Conservation (phyloP, 2,113 vertebrate genomes). For the Potamarius usumacintae region DNA sequence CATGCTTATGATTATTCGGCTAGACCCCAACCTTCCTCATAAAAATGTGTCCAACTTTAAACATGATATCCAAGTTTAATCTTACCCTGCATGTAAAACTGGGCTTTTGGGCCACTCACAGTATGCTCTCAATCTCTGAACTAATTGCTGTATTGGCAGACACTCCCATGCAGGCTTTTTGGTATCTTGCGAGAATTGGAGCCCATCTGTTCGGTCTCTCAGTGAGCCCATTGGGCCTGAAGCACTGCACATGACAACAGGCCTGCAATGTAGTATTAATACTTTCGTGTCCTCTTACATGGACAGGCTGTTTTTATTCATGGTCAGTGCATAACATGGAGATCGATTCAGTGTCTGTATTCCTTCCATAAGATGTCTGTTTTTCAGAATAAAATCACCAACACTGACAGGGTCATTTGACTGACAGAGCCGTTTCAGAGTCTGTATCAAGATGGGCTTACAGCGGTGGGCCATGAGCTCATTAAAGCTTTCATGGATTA, state of each 20-base stretch:
- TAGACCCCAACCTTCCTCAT: neutral
- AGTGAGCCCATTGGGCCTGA: neutral
- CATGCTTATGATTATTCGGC: neutral
- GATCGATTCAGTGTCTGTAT: neutral
- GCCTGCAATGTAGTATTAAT: conserved; percentile 6
- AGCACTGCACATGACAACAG: conserved; percentile 18
- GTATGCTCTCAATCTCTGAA: conserved; percentile 4
- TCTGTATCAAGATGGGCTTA: neutral
- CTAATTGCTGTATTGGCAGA: conserved; percentile 28
- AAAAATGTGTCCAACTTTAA: neutral
- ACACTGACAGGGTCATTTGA: neutral
- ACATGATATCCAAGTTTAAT: neutral
- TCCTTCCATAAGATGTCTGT: neutral
- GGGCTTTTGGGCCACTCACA: neutral
- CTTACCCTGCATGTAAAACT: neutral
- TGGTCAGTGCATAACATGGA: neutral
- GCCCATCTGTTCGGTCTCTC: conserved; percentile 40
- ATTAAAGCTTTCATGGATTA: neutral
- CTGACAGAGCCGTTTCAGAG: neutral
- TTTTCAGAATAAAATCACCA: neutral
- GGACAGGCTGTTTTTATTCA: neutral
- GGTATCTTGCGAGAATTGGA: conserved; percentile 24
- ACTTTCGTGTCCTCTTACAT: neutral
- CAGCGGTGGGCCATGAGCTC: neutral
- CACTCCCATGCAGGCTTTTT: neutral